Base-by-base conservation (phyloP, 2,888 invertebrate species). In the Drosophila stalkeri region DNA sequence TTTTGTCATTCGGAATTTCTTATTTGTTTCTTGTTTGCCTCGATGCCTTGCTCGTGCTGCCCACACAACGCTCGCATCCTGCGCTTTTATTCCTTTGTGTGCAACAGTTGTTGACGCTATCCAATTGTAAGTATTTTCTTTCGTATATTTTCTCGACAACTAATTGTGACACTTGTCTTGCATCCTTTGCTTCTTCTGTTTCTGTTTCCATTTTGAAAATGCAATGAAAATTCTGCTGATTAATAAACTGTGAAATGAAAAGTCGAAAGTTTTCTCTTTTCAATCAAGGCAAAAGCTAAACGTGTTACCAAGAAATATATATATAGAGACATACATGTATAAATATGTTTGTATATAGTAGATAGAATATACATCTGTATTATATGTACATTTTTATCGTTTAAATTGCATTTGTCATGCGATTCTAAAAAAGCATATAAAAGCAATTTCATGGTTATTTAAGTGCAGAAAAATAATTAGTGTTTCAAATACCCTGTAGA, bases 361-460 rank as follows among this genome's bases (percentile, higher is more conserved):
- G 44, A 12, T 46, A 7, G 27, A n/a, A 33, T 18, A 44, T 46
- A 20, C 43, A 27, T 27, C n/a, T 27, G 52, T 67, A 33, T n/a
- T 31, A 6, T n/a, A 31, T 1, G 33, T 64, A 33, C 20, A 35
- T 41, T 39, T 43, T 59, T n/a, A 77, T 60, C 56, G n/a, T 39
- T 41, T 51, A 73, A 77, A 77, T 73, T 64, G 52, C 47, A 64
- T 61, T 78, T 64, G 54, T 78, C 76, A 76, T 73, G 78, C 72
- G 16, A 68, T 68, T 55, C 33, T 64, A 61, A 57, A 31, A 49
- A 39, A 18, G 18, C n/a, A 37, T 9, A n/a, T 18, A 46, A 44
- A n/a, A 18, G 14, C 16, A 37, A 27, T 23, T 31, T 56, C 49
- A 55, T 46, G 60, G 23, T 43, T 55, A 27, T 55, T 71, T 41